Percentiles rank a stretch among this genome's conserved stretches.
Evolutionary conservation across 2,888 invertebrate genomes (phyloP).

Genomic region (Belgica antarctica): DNA sequence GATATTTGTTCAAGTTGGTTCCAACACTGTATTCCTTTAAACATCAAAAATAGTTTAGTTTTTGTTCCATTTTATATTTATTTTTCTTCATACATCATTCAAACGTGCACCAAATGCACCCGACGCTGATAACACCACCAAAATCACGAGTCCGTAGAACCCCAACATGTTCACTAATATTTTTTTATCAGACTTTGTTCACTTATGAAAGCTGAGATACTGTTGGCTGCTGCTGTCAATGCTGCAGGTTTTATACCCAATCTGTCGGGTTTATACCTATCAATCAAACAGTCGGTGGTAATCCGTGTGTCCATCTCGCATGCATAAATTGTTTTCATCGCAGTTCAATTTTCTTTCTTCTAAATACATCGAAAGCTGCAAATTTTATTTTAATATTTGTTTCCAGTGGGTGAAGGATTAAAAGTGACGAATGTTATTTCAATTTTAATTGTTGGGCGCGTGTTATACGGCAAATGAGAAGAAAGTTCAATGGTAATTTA

Average conservation of each 20-base stretch:
- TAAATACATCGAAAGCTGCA: too few relatives aligned
- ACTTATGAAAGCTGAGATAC: background rate
- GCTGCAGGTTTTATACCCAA: conserved; percentile 33
- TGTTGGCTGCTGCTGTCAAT: background rate
- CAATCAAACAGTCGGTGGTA: conserved; percentile 36
- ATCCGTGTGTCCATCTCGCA: background rate
- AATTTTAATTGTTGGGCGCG: background rate
- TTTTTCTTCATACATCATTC: conserved; percentile 23
- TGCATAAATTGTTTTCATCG: too few relatives aligned
- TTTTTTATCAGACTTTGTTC: background rate
- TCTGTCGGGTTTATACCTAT: background rate
- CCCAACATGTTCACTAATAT: conserved; percentile 24
- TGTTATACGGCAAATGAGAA: background rate
- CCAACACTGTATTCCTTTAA: conserved; percentile 37
- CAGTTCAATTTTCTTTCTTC: too few relatives aligned
- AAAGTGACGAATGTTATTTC: conserved; percentile 3
- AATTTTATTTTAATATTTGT: background rate
- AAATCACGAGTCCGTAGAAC: conserved; percentile 19
- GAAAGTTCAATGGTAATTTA: too few relatives aligned
- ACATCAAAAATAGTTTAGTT: background rate
- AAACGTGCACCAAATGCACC: conserved; percentile 10
- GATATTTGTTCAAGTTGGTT: conserved; percentile 36
- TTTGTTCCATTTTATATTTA: background rate
- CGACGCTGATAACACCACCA: background rate
- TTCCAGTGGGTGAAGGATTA: background rate